phyloP scores from a whole-genome alignment of 2,797 vertebrate species.

The Acanthurus tractus region DNA sequence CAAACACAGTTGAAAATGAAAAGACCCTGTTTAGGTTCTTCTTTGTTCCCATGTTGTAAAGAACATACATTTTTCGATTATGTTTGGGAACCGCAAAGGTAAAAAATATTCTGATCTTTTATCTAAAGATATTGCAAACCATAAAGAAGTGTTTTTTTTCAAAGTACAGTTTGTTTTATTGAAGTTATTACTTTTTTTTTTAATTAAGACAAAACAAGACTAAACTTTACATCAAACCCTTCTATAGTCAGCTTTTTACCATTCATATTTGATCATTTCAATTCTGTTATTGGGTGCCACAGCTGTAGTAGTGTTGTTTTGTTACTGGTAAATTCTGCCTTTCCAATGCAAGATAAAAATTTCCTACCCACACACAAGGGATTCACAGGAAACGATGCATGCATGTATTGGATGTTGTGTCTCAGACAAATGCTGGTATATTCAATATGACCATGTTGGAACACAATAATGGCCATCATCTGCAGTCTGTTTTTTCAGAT shows the following conservation, averaged over 20 bases:
- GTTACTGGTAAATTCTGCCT: neutral
- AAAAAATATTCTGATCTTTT: neutral
- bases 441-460: neutral
- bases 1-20: too few species aligned
- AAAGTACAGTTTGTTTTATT: neutral
- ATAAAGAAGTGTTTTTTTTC: neutral
- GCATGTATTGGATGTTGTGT: constrained; percentile 9
- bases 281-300: constrained; percentile 12
- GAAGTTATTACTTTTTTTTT: neutral
- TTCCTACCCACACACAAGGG: constrained; percentile 1
- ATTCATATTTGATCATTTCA: constrained; percentile 5
- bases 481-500: neutral
- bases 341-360: constrained; percentile 19
- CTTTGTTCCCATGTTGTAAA: too few species aligned
- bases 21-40: too few species aligned
- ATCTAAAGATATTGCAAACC: neutral
- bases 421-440: constrained; percentile 9
- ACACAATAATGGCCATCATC: neutral
- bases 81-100: too few species aligned
- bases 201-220: neutral
- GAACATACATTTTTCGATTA: too few species aligned
- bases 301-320: constrained; percentile 9
- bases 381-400: constrained; percentile 13
- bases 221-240: neutral
- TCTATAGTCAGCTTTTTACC: neutral